Percentiles rank a stretch among this genome's conserved stretches.
Conservation (phyloP, 2,888 invertebrate genomes). For the Lumbricus terrestris region DNA sequence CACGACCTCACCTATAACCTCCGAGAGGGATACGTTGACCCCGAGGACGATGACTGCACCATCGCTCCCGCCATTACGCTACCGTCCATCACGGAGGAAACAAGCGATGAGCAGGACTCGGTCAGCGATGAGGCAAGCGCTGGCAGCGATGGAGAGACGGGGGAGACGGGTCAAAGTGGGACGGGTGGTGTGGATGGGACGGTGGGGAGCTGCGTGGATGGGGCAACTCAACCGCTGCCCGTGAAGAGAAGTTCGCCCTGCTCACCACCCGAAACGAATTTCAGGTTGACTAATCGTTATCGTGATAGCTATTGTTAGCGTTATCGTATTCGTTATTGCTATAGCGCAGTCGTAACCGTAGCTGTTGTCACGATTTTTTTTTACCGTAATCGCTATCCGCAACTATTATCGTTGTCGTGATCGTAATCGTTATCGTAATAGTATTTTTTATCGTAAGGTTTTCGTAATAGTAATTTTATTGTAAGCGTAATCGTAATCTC, state of each 20-base stretch:
- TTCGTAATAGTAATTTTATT: too few relatives aligned
- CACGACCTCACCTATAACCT: constrained; percentile 93
- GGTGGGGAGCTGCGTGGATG: not conserved
- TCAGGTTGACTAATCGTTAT: not conserved
- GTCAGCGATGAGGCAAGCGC: not conserved
- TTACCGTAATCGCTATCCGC: too few relatives aligned
- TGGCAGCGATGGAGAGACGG: not conserved
- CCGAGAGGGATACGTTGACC: constrained; percentile 87
- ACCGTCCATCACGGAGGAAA: constrained; percentile 19
- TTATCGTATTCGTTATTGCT: too few relatives aligned
- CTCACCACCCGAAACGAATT: not conserved
- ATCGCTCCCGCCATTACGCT: constrained; percentile 15
- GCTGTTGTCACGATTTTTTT: too few relatives aligned
- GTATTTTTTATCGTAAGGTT: too few relatives aligned
- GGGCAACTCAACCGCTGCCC: not conserved
- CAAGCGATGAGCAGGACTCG: not conserved
- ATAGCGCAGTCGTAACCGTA: too few relatives aligned
- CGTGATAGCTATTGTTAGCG: too few relatives aligned
- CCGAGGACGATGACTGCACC: constrained; percentile 66
- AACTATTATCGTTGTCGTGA: too few relatives aligned
- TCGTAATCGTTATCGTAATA: too few relatives aligned
- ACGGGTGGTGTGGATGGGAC: not conserved
- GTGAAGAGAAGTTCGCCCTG: not conserved
- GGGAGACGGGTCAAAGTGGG: not conserved
- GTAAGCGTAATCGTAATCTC: too few relatives aligned